These are phyloP conservation scores for Baryphthengus martii DNA, from an alignment of 2,113 vertebrate genomes.

Conservation along the genomic window DNA sequence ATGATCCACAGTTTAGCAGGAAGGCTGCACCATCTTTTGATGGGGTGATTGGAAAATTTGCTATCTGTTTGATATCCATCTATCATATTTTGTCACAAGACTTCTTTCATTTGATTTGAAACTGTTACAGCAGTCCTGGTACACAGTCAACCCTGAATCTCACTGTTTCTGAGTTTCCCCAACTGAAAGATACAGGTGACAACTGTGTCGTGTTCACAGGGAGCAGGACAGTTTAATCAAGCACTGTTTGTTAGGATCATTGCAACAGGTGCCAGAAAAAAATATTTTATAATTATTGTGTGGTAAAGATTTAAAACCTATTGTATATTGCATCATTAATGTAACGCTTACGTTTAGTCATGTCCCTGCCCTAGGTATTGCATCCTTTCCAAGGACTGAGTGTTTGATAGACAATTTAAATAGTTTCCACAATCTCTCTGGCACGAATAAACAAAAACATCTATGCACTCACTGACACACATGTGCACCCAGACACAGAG, in stretches of 20 bases:
- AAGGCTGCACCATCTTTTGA: neutral
- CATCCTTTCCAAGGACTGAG: neutral
- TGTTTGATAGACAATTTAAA: neutral
- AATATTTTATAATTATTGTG: neutral
- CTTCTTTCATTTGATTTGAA: neutral
- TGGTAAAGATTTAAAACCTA: neutral
- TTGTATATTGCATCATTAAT: neutral
- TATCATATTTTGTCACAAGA: neutral
- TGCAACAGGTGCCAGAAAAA: constrained; percentile 20
- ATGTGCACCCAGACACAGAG: neutral
- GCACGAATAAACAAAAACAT: neutral
- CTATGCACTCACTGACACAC: neutral
- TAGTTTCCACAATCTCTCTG: neutral
- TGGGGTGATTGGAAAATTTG: neutral
- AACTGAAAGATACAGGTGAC: neutral
- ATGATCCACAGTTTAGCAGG: neutral
- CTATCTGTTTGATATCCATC: neutral
- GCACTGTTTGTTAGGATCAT: neutral
- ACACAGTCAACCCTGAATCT: neutral
- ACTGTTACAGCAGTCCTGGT: neutral
- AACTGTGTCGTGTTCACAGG: neutral
- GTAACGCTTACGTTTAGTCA: neutral
- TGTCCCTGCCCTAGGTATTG: neutral
- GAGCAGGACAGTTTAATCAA: neutral
- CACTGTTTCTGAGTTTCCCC: neutral